Conservation (phyloP, 2,888 invertebrate genomes). For the Andrena haemorrhoa region DNA sequence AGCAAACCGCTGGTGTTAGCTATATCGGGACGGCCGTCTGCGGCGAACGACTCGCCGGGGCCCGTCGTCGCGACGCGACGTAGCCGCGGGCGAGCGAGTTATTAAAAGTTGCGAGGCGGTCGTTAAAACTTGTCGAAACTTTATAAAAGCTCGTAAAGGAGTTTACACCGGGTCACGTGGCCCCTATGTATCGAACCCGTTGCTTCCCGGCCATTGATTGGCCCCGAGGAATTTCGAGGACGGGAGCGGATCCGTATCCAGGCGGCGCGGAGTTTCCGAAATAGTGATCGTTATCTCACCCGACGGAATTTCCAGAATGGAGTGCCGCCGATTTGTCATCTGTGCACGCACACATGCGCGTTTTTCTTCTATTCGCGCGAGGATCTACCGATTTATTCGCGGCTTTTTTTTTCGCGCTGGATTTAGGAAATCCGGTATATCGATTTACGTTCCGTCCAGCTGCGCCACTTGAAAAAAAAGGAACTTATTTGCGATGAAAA, state of each 20-base stretch:
- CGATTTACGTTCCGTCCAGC: conserved; percentile 12
- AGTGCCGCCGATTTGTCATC: background rate
- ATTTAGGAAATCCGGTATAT: conserved; percentile 13
- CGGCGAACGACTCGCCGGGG: background rate
- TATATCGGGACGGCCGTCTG: conserved; percentile 54
- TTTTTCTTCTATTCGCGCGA: background rate
- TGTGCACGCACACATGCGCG: background rate
- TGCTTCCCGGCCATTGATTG: background rate
- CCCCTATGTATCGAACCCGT: conserved; percentile 3
- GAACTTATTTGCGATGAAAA: conserved; percentile 26
- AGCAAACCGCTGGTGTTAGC: conserved; percentile 73
- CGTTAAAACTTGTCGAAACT: conserved; percentile 58
- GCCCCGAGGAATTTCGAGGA: background rate
- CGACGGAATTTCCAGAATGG: background rate
- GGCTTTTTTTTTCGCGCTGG: background rate
- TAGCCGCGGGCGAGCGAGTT: conserved; percentile 32
- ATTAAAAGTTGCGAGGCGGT: conserved; percentile 50
- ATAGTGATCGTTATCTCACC: background rate
- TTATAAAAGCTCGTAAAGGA: conserved; percentile 60
- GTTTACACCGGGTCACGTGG: conserved; percentile 32
- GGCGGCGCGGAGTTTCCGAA: background rate
- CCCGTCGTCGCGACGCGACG: background rate
- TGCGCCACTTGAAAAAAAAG: conserved; percentile 14
- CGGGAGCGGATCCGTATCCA: background rate
- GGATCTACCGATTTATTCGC: no score